Evolutionary conservation across 2,888 invertebrate genomes (phyloP), one percentile per base, ranked within the genome.

Genomic region (Parnassius apollo): DNA sequence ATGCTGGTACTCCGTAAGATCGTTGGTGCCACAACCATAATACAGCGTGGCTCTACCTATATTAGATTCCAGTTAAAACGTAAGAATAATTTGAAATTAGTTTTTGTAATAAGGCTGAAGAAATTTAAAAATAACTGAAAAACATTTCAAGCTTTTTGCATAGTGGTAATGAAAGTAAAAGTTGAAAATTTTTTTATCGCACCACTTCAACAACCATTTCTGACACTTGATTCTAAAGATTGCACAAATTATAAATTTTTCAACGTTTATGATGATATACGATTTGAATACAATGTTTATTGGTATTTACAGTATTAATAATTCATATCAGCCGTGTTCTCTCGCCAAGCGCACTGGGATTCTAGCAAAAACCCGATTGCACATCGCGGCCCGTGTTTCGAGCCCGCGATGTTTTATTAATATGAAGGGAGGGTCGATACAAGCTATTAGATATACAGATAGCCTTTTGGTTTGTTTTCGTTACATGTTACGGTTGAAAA

Each of bases 201-300:
- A 44, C 2, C 2, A 44, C 44, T 10, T 11, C 2, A 44, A 11
- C 22, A 9, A 9, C 60, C 13, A 51, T 45, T 57, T 62, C 45
- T 11, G 52, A 53, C 57, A 57, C 22, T 61, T 57, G 51, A n/a
- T 22, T 10, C 9, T 42, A 13, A 11, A 52, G 12, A 59, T 55
- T 51, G 49, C 49, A 60, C 25, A 64, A 59, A 60, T 59, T 59
- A 60, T 52, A 42, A 59, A 59, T 59, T 48, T 10, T 42, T 45
- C 13, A 55, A 56, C 46, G 46, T 59, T 51, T 46, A 62, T 48
- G 48, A 57, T 57, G 51, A 44, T 22, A 9, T 61, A 58, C 61
- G 65, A 76, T 76, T 76, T 75, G 76, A 76, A 76, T 76, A 76
- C 76, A 76, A 76, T 76, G 76, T 72, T 69, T 76, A 71, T 71